A percentile compares a stretch with the other conserved stretches of the same genome.
These are phyloP conservation scores for Sphenopsis melanotis DNA, from an alignment of 2,797 vertebrate species.

Conservation along the genomic window DNA sequence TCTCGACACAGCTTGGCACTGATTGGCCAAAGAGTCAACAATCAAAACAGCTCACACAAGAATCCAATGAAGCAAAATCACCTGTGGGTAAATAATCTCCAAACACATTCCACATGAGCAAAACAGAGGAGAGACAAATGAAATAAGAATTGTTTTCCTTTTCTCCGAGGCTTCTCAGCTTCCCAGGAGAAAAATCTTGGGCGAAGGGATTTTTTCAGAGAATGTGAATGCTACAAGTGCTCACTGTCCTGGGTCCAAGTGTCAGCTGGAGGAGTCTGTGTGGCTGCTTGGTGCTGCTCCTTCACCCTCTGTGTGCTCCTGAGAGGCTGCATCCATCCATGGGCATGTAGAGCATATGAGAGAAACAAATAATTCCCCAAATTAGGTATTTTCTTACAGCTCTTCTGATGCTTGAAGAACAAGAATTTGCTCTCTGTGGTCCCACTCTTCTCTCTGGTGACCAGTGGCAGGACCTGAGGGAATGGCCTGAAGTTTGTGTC, in stretches of 20 bases:
- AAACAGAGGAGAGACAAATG: background rate
- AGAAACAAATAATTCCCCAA: background rate
- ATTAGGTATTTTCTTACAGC: rapidly evolving
- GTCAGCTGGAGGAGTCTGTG: rapidly evolving
- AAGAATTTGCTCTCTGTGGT: background rate
- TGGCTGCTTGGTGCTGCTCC: rapidly evolving
- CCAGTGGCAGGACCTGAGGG: background rate
- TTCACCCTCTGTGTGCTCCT: rapidly evolving
- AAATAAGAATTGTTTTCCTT: background rate
- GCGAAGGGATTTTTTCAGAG: background rate
- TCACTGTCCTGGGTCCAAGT: background rate
- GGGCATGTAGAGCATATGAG: rapidly evolving
- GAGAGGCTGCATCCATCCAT: background rate
- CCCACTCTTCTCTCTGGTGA: background rate
- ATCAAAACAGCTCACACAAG: background rate
- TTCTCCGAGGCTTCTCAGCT: background rate
- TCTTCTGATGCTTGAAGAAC: background rate
- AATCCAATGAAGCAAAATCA: background rate
- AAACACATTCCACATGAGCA: background rate
- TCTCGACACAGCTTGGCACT: background rate
- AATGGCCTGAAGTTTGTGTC: background rate
- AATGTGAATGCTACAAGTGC: rapidly evolving
- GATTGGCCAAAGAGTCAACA: background rate
- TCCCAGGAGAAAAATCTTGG: background rate
- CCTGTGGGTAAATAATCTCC: background rate